Evolutionary conservation across 2,113 vertebrate species (phyloP), one percentile per base, ranked within the genome.

Genomic region (Oenanthe melanoleuca): DNA sequence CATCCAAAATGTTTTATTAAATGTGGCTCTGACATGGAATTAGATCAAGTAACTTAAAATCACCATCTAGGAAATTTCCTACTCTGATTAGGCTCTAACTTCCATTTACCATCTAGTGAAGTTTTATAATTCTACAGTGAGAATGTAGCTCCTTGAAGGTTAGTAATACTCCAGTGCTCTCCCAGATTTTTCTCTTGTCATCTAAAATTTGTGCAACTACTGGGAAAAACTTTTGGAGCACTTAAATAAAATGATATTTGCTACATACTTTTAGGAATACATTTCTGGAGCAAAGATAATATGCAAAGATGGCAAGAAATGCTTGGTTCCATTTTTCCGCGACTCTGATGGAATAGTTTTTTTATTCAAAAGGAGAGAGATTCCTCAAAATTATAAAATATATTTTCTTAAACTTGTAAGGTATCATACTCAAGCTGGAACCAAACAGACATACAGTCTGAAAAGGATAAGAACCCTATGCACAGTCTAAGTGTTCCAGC

Each of bases 381-480:
- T 26, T 75, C n/a, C 40, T 69, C 14, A 63, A 49, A 69, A 42
- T 15, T 42, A 29, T 23, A 23, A 49, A 45, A 16, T 7, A 10
- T 6, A 38, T 11, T 72, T 93, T 67, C 59, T 69, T 90, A 61
- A 89, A 6, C 5, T 75, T 22, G 26, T 22, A 38, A 72, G 8
- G 4, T 63, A 31, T 14, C 15, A 40, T n/a, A 60, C 31, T 78
- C 40, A 53, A 7, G 25, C 5, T 53, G 34, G 1, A 71, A 3
- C 14, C 12, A 5, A 0, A 59, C n/a, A 72, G 19, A 34, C 3
- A n/a, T 8, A 16, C 0, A 31, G 17, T 25, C 23, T 80, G 14
- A n/a, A 81, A 86, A 14, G 16, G 16, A 15, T 55, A 64, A 89
- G 25, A 73, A 24, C 0, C 4, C 4, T 49, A 5, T 24, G 23